Evolutionary conservation across 1,140 invertebrate genomes (phyloP).

Genomic region (Aleiodes sp.): DNA sequence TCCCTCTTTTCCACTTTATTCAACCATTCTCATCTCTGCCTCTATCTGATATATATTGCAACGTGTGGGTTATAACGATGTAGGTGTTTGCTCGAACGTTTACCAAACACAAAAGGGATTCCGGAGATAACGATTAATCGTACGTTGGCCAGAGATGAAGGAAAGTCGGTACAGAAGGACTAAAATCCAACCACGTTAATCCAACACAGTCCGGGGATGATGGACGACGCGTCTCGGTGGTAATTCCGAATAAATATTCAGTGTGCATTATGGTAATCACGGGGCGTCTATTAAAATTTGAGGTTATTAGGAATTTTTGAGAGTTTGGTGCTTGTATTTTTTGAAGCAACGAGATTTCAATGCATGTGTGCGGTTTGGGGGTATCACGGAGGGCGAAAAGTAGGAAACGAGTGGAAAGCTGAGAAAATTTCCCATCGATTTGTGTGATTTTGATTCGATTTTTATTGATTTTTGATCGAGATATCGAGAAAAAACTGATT

Average conservation of each 20-base stretch:
- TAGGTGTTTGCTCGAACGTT: background rate
- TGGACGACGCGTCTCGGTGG: constrained; percentile 56
- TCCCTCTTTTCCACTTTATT: background rate
- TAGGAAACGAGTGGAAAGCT: no score
- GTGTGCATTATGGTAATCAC: constrained; percentile 67
- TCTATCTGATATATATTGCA: background rate
- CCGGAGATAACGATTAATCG: constrained; percentile 10
- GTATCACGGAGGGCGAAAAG: no score
- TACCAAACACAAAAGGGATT: constrained; percentile 1
- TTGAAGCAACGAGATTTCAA: no score
- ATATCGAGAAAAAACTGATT: no score
- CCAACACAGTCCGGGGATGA: constrained; percentile 63
- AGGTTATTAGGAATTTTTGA: no score
- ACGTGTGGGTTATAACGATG: background rate
- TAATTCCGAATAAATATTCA: constrained; percentile 68
- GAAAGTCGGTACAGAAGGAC: constrained; percentile 43
- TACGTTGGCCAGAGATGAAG: background rate
- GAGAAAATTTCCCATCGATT: no score
- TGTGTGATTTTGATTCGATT: no score
- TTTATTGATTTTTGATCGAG: no score
- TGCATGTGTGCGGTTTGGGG: no score
- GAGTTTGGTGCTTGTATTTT: no score
- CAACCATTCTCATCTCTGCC: background rate
- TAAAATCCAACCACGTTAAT: constrained; percentile 66
- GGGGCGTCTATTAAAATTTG: constrained; percentile 60